These are phyloP conservation scores for Peromyscus melanophrys DNA, from an alignment of 2,797 vertebrate genomes.

Conservation along the genomic window DNA sequence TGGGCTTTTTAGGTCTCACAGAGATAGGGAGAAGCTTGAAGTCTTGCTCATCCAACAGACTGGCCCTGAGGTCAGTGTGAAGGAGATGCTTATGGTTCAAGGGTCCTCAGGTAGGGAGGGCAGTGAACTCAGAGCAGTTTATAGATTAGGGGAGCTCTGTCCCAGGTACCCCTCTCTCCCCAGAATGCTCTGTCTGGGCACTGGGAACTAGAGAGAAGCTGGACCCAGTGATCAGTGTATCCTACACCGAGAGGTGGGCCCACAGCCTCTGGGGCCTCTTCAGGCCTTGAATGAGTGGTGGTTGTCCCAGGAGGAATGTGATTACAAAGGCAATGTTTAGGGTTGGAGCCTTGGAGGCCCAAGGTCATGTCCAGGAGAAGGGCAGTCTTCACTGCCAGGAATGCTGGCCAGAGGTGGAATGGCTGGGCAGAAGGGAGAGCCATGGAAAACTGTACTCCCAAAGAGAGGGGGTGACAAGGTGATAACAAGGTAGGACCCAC, in stretches of 20 bases:
- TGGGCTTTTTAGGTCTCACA: not conserved
- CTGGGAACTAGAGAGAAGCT: not conserved
- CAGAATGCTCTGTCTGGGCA: not conserved
- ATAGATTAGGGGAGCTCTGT: not conserved
- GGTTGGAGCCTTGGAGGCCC: not conserved
- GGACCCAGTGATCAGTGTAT: not conserved
- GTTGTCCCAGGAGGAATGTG: not conserved
- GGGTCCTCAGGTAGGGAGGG: not conserved
- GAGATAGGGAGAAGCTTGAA: not conserved
- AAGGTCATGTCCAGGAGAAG: not conserved
- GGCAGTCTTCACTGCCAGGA: not conserved
- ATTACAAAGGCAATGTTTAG: not conserved
- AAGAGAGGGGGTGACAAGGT: accelerated
- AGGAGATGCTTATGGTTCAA: not conserved
- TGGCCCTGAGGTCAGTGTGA: not conserved
- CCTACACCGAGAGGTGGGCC: not conserved
- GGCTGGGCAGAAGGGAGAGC: not conserved
- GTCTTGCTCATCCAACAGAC: accelerated
- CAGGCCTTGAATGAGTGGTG: not conserved
- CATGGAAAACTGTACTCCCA: accelerated
- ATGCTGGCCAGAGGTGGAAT: not conserved
- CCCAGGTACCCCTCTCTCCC: not conserved
- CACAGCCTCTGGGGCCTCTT: not conserved
- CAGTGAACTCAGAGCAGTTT: not conserved
- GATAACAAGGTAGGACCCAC: not conserved